Percentiles rank a stretch among this genome's conserved stretches.
Evolutionary conservation across 2,797 vertebrate species (phyloP).

Genomic region (Sebastiscus tertius): DNA sequence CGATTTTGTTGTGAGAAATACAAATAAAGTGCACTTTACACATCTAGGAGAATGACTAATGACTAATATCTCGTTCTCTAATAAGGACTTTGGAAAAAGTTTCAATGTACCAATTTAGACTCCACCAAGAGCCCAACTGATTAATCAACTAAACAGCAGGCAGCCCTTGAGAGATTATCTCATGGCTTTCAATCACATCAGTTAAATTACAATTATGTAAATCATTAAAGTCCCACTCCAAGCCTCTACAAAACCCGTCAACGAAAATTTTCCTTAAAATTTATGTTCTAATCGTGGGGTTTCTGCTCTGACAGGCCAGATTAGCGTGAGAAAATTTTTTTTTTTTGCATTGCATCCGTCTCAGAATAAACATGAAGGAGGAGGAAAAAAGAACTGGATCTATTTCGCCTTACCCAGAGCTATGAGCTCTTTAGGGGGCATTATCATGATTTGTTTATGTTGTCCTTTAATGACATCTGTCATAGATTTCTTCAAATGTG

Average conservation of each 20-base stretch:
- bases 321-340: neutral
- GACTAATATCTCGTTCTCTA: neutral
- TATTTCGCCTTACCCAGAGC: neutral
- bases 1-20: neutral
- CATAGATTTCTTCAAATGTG: neutral
- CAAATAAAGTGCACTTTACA: neutral
- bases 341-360: neutral
- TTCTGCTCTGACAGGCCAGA: constrained; percentile 50
- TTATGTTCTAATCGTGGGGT: constrained; percentile 27
- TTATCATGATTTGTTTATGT: neutral
- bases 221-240: constrained; percentile 39
- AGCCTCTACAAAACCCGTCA: constrained; percentile 39
- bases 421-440: neutral
- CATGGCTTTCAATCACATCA: constrained; percentile 55
- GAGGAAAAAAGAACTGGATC: neutral
- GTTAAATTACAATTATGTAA: constrained; percentile 58
- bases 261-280: constrained; percentile 35
- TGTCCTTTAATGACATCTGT: neutral
- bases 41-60: neutral
- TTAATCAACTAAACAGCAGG: constrained; percentile 27
- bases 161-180: constrained; percentile 26
- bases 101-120: neutral
- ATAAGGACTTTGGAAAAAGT: neutral
- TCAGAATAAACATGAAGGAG: constrained; percentile 14
- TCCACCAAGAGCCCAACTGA: neutral